Conservation (phyloP, 2,113 vertebrate species). For the Furnarius figulus region DNA sequence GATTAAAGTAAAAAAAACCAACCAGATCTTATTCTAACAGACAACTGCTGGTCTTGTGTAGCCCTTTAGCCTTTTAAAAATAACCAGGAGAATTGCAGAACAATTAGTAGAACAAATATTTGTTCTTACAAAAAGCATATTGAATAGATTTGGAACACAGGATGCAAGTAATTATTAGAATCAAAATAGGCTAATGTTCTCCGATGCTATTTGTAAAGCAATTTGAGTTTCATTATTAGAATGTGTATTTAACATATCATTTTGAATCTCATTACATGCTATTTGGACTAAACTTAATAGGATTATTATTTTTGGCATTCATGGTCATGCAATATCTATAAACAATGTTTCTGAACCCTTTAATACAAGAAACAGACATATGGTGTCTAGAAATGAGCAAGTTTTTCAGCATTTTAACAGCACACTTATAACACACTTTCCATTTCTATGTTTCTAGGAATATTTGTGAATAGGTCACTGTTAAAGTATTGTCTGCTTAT, state of each 20-base stretch:
- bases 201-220: constrained; percentile 67
- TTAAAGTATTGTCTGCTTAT: background rate
- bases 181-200: constrained; percentile 73
- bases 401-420: background rate
- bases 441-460: constrained; percentile 5
- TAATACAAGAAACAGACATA: constrained; percentile 59
- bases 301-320: constrained; percentile 74
- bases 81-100: constrained; percentile 66
- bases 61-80: constrained; percentile 64
- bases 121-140: constrained; percentile 70
- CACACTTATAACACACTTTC: background rate
- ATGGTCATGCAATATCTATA: constrained; percentile 59
- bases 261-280: constrained; percentile 71
- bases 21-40: constrained; percentile 58
- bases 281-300: constrained; percentile 67
- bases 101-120: constrained; percentile 75
- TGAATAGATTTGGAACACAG: constrained; percentile 73
- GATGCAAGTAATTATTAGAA: constrained; percentile 75
- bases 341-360: constrained; percentile 52
- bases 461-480: background rate
- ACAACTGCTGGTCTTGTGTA: constrained; percentile 58
- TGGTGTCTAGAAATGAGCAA: constrained; percentile 40
- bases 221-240: constrained; percentile 73
- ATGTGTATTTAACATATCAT: constrained; percentile 71
- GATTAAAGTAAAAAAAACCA: constrained; percentile 65